Base-by-base conservation (phyloP, 2,113 vertebrate species). In the Thomomys bottae region DNA sequence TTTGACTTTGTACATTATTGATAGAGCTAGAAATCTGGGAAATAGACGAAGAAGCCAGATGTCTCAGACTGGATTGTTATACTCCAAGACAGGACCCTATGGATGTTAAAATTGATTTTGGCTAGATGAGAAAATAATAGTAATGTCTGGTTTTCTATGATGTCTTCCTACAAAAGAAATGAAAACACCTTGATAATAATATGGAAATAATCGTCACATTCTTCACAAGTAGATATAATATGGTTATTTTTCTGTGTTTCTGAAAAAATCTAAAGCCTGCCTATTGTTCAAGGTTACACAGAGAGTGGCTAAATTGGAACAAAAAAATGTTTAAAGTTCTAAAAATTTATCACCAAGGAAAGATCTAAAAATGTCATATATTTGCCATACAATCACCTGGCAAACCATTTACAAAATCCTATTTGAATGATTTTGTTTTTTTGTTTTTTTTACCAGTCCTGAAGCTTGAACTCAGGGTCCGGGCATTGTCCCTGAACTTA, bases 1-100 rank as follows among this genome's bases (percentile, higher is more conserved):
- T 96, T 93, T 95, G 93, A 92, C 89, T 95, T 91, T 90, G 23
- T 63, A 88, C 68, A 61, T 93, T 91, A 96, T 94, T 93, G 93
- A 94, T 28, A 84, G 45, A 87, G 72, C 32, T 94, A 89, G 84
- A 89, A 89, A 96, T 57, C 42, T 91, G 85, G 68, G 91, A 94
- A 93, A 81, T 88, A 87, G 49, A 90, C 94, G 94, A 87, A 45
- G 91, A 96, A 94, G 86, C 61, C 38, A 92, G n/a, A 88, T 93
- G 77, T 72, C 94, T 95, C 87, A 90, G 45, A 45, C 64, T 92
- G 68, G 38, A 93, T 59, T 94, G 94, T 79, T 71, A 87, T 75
- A 80, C 1, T 86, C n/a, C 79, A 90, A 89, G 75, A 40, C 26
- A 70, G 64, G 76, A 95, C 38, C 38, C 91, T 89, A n/a, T 54